Percentiles rank a stretch among this genome's conserved stretches.
Conservation (phyloP, 2,797 vertebrate genomes). For the Pelodytes ibericus region DNA sequence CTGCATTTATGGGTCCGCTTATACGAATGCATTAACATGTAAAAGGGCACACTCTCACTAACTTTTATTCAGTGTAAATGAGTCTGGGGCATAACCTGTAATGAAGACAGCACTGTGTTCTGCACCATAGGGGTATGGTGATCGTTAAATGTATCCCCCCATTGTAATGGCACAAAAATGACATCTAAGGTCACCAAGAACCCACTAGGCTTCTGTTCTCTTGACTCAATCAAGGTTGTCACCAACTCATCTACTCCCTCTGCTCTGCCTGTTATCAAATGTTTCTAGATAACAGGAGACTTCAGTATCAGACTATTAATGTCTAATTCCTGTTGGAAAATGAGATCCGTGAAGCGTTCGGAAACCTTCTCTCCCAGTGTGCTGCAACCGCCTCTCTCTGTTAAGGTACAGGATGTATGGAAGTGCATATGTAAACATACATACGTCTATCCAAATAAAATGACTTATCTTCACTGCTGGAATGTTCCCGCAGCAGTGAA, state of each 20-base stretch:
- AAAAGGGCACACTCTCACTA: too few relatives aligned
- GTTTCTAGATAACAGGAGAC: not conserved
- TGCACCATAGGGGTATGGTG: too few relatives aligned
- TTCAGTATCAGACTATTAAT: not conserved
- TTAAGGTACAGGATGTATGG: constrained; percentile 1
- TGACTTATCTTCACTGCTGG: constrained; percentile 3
- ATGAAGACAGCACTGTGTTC: too few relatives aligned
- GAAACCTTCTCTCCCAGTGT: not conserved
- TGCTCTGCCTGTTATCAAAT: not conserved
- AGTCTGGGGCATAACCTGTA: too few relatives aligned
- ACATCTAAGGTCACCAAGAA: not conserved
- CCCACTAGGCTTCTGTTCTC: not conserved
- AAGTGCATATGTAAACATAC: constrained; percentile 7
- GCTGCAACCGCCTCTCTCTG: not conserved
- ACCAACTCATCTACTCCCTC: not conserved
- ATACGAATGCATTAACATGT: too few relatives aligned
- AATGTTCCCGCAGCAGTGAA: not conserved
- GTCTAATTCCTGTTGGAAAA: not conserved
- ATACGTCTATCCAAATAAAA: constrained; percentile 1
- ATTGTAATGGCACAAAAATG: not conserved
- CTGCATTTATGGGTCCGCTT: too few relatives aligned
- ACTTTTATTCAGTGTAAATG: too few relatives aligned
- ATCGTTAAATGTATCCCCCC: too few relatives aligned
- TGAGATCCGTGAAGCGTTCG: not conserved
- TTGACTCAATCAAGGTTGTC: not conserved